phyloP scores from a whole-genome alignment of 2,888 invertebrate genomes.

The Onthophagus sagittarius region DNA sequence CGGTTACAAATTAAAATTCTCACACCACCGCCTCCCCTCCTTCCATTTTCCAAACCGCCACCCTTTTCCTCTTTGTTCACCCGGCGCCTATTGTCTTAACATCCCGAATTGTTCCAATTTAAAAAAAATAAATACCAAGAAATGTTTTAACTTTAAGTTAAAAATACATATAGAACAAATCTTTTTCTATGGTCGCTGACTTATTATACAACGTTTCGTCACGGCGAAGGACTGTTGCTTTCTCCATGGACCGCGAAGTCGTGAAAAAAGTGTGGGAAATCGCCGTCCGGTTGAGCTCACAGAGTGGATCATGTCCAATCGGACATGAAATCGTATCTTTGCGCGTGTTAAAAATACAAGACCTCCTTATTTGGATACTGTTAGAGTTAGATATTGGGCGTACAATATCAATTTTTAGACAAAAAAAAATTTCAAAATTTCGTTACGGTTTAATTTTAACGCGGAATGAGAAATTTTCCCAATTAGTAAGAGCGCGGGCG shows the following conservation, averaged over 20 bases:
- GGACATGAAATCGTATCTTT: not conserved
- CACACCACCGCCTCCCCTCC: not conserved
- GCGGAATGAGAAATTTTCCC: not conserved
- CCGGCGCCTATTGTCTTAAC: not conserved
- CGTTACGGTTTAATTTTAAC: not conserved
- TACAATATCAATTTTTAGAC: not conserved
- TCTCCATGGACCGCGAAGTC: not conserved
- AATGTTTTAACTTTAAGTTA: not conserved
- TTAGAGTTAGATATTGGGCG: not conserved
- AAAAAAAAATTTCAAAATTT: not conserved
- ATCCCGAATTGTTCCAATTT: not conserved
- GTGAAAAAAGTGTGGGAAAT: not conserved
- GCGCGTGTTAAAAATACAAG: not conserved
- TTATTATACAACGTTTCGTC: not conserved
- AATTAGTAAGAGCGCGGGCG: not conserved
- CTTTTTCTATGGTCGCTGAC: not conserved
- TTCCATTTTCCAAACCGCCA: not conserved
- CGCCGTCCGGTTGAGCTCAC: not conserved
- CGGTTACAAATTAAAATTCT: constrained; percentile 8
- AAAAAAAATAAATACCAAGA: not conserved
- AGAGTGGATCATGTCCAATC: not conserved
- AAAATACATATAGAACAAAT: not conserved
- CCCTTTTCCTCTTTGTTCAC: not conserved
- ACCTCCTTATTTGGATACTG: not conserved
- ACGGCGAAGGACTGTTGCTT: not conserved